Evolutionary conservation across 1,140 invertebrate species (phyloP).

Genomic region (Amyelois transitella): DNA sequence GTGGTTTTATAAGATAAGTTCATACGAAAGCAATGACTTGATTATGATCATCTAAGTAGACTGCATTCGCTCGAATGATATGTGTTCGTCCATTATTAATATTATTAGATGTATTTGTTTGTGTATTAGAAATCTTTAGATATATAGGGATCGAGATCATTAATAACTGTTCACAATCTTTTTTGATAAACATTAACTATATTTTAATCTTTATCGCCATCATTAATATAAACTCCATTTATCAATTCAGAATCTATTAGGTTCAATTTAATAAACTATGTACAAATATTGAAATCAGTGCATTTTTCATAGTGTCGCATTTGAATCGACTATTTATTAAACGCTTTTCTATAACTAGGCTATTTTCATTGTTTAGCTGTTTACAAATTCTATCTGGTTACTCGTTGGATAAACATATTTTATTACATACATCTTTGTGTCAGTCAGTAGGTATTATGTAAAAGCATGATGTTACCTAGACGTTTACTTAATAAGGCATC

Average conservation of each 20-base stretch:
- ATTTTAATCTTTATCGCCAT: background rate
- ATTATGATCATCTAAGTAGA: conserved; percentile 58
- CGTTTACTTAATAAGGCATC: background rate
- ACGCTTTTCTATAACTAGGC: conserved; percentile 32
- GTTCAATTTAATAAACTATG: conserved; percentile 24
- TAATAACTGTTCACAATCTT: conserved; percentile 14
- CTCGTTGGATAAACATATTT: conserved; percentile 55
- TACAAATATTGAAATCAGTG: conserved; percentile 23
- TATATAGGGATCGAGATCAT: conserved; percentile 24
- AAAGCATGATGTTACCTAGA: conserved; percentile 46
- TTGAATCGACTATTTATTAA: conserved; percentile 18
- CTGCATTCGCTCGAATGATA: conserved; percentile 69
- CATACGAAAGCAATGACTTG: conserved; percentile 57
- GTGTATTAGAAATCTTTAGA: conserved; percentile 47
- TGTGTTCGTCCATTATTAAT: conserved; percentile 72
- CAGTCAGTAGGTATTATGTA: conserved; percentile 39
- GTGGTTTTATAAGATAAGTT: conserved; percentile 40
- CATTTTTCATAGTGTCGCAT: conserved; percentile 25
- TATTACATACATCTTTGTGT: conserved; percentile 51
- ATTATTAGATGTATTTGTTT: conserved; percentile 58
- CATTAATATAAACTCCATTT: background rate
- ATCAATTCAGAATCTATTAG: background rate
- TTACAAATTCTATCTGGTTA: conserved; percentile 67
- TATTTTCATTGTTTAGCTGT: conserved; percentile 56
- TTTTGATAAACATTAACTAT: background rate